Evolutionary conservation across 1,140 invertebrate species (phyloP).

Genomic region (Drosophila miranda): DNA sequence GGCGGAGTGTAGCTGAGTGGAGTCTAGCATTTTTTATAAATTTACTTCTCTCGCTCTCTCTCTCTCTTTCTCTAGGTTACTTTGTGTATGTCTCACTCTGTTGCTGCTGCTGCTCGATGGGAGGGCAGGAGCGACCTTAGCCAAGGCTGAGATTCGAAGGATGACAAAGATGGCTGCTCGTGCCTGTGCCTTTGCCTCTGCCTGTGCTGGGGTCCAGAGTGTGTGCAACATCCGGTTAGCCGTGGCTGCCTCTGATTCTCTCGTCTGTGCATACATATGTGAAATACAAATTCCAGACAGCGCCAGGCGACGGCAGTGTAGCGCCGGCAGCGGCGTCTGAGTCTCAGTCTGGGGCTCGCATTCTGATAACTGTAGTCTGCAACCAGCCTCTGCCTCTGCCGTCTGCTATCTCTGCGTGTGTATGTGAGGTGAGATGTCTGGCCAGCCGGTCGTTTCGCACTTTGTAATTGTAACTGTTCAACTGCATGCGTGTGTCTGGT

Average conservation of each 20-base stretch:
- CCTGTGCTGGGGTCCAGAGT: no score
- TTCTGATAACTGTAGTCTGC: constrained; percentile 59
- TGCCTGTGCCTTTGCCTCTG: no score
- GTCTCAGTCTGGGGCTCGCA: constrained; percentile 33
- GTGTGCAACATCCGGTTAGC: constrained; percentile 40
- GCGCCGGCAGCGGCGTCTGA: constrained; percentile 47
- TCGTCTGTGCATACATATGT: constrained; percentile 9
- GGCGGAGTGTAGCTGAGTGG: constrained; percentile 14
- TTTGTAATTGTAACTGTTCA: constrained; percentile 53
- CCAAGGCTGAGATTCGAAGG: constrained; percentile 48
- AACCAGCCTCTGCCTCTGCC: constrained; percentile 30
- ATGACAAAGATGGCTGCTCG: constrained; percentile 43
- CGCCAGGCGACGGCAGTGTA: constrained; percentile 2
- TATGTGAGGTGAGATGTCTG: constrained; percentile 63
- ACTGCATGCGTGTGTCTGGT: constrained; percentile 22
- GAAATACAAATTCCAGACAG: constrained; percentile 36
- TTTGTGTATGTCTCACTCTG: neutral
- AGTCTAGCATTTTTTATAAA: constrained; percentile 50
- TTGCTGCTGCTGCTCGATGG: neutral
- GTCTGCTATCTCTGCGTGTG: constrained; percentile 25
- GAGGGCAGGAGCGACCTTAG: constrained; percentile 40
- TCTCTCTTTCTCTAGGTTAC: constrained; percentile 1
- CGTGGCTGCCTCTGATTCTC: constrained; percentile 21
- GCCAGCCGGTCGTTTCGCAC: constrained; percentile 44
- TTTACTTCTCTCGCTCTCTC: constrained; percentile 10